phyloP scores from a whole-genome alignment of 2,888 invertebrate genomes.

The Drosophila helvetica region DNA sequence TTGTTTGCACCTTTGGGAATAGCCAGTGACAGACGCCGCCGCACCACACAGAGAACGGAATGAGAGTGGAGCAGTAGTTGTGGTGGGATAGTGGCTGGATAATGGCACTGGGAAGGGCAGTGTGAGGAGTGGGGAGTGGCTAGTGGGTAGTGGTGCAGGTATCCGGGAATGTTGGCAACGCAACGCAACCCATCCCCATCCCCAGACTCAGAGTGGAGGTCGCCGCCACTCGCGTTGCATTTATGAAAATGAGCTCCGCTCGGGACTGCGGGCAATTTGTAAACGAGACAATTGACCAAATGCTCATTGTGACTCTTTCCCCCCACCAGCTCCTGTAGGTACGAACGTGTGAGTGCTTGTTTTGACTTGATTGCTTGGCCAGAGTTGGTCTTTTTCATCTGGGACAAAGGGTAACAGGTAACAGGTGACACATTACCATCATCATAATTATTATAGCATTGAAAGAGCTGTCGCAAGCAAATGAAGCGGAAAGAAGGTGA shows the following conservation, averaged over 20 bases:
- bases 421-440: constrained; percentile 26
- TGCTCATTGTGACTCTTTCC: constrained; percentile 37
- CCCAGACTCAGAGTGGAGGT: constrained; percentile 32
- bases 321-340: neutral
- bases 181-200: constrained; percentile 14
- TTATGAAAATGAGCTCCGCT: constrained; percentile 72
- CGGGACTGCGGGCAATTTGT: constrained; percentile 63
- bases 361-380: constrained; percentile 55
- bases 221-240: constrained; percentile 50
- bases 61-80: constrained; percentile 17
- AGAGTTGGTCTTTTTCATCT: constrained; percentile 19
- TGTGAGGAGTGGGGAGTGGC: neutral
- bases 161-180: constrained; percentile 16
- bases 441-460: constrained; percentile 16
- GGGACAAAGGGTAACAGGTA: constrained; percentile 26
- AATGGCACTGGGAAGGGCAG: constrained; percentile 22
- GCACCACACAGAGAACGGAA: constrained; percentile 17
- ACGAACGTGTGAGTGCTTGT: constrained; percentile 20
- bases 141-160: no score
- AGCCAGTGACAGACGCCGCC: constrained; percentile 73
- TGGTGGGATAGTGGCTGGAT: constrained; percentile 23
- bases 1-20: constrained; percentile 82
- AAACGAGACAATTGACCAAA: constrained; percentile 76
- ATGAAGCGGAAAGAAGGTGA: neutral
- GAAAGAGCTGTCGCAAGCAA: neutral